Conservation (phyloP, 2,113 vertebrate species). For the Oncorhynchus masou region DNA sequence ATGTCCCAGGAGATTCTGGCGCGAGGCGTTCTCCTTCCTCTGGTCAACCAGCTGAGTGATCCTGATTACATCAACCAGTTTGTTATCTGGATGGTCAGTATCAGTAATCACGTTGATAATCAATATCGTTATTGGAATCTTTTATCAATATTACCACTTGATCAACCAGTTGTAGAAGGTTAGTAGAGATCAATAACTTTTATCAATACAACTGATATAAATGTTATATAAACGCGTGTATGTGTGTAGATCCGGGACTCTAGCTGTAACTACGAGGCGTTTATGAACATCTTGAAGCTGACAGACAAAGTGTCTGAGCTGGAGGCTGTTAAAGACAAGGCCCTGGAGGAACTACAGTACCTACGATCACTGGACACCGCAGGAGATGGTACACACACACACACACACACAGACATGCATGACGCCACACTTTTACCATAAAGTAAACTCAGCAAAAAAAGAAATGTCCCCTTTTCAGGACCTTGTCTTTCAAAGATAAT, state of each 20-base stretch:
- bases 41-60: conserved; percentile 98
- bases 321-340: conserved; percentile 96
- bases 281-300: conserved; percentile 99
- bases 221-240: not conserved
- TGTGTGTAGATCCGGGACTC: conserved; percentile 88
- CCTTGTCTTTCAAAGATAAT: no score
- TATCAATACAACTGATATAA: no score
- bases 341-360: conserved; percentile 94
- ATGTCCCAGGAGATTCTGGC: conserved; percentile 93
- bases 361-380: conserved; percentile 96
- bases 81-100: conserved; percentile 98
- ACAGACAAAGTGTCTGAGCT: conserved; percentile 90
- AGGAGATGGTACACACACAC: conserved; percentile 85
- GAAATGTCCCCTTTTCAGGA: no score
- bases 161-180: no score
- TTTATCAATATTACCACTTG: no score
- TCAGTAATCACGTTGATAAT: no score
- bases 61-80: conserved; percentile 99
- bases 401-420: not conserved
- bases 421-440: not conserved
- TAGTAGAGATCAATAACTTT: no score
- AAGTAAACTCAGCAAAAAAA: no score
- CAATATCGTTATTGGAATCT: no score
- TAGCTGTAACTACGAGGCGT: conserved; percentile 98
- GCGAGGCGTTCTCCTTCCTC: conserved; percentile 93